phyloP scores from a whole-genome alignment of 2,113 vertebrate species.

The Brachyhypopomus gauderio region DNA sequence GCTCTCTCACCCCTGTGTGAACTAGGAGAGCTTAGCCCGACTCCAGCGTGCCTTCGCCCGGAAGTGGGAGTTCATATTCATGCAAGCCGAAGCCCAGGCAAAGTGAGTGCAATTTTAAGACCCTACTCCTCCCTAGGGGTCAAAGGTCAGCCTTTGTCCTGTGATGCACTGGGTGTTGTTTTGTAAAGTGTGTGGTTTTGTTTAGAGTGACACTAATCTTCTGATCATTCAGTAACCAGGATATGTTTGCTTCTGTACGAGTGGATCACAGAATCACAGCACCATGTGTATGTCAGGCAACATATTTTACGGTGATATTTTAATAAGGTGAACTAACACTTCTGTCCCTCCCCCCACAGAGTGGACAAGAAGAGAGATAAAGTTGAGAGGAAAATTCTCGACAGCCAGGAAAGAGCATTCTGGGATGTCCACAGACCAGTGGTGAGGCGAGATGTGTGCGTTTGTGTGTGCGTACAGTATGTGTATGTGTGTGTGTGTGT shows the following conservation, averaged over 20 bases:
- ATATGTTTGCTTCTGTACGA: too few species aligned
- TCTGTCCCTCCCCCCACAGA: slow-evolving; percentile 65
- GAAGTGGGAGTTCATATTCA: slow-evolving; percentile 99
- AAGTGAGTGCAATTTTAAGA: slow-evolving; percentile 84
- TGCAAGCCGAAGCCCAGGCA: slow-evolving; percentile 99
- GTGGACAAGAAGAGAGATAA: slow-evolving; percentile 99
- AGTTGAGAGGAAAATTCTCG: slow-evolving; percentile 96
- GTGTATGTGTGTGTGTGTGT: not conserved
- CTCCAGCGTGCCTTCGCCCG: slow-evolving; percentile 95
- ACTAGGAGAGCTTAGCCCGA: slow-evolving; percentile 94
- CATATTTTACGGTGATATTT: not conserved
- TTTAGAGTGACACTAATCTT: not conserved
- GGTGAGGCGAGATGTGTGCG: slow-evolving; percentile 73
- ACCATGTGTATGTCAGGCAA: too few species aligned
- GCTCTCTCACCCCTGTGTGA: slow-evolving; percentile 27
- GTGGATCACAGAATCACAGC: too few species aligned
- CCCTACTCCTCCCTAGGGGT: slow-evolving; percentile 16
- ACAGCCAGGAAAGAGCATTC: slow-evolving; percentile 96
- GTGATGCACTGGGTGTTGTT: not conserved
- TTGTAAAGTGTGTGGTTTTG: not conserved
- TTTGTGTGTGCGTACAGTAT: slow-evolving; percentile 2
- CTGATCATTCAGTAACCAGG: not conserved
- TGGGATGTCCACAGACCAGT: slow-evolving; percentile 98
- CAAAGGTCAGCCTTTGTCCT: not conserved
- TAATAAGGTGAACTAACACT: not conserved